A percentile compares a stretch with the other conserved stretches of the same genome.
These are phyloP conservation scores for Laticauda colubrina DNA, from an alignment of 2,113 vertebrate genomes.

Conservation along the genomic window DNA sequence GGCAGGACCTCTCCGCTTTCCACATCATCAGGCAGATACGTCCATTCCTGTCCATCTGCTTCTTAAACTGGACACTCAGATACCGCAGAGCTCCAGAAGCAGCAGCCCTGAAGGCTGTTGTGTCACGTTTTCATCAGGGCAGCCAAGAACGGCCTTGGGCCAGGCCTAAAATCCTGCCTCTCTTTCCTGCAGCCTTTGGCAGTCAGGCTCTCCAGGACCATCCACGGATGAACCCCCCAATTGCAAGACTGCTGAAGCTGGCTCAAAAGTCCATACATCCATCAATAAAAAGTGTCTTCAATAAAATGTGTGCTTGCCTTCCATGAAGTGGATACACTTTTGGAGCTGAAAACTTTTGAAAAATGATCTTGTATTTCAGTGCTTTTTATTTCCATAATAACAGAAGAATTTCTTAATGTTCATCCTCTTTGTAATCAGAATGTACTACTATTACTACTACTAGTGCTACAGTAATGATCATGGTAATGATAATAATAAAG, in stretches of 20 bases:
- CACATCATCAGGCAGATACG: background rate
- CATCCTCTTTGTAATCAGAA: background rate
- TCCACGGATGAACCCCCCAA: background rate
- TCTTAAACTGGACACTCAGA: background rate
- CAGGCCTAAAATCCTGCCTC: too few species aligned
- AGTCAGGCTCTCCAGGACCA: background rate
- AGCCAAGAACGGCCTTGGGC: too few species aligned
- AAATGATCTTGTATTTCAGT: background rate
- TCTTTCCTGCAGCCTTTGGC: background rate
- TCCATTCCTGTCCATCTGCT: background rate
- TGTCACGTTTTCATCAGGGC: background rate
- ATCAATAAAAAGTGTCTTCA: background rate
- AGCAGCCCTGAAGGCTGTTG: background rate
- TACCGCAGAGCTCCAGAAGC: background rate
- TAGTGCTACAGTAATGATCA: too few species aligned
- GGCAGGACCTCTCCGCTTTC: background rate
- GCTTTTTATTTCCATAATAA: background rate
- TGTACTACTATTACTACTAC: background rate
- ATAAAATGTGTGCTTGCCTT: background rate
- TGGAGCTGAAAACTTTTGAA: background rate
- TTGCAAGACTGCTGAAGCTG: background rate
- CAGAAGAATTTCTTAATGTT: background rate
- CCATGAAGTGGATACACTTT: background rate
- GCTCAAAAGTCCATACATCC: background rate
- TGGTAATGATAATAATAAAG: too few species aligned